Evolutionary conservation across 2,888 invertebrate genomes (phyloP).

Genomic region (Amiota communis): DNA sequence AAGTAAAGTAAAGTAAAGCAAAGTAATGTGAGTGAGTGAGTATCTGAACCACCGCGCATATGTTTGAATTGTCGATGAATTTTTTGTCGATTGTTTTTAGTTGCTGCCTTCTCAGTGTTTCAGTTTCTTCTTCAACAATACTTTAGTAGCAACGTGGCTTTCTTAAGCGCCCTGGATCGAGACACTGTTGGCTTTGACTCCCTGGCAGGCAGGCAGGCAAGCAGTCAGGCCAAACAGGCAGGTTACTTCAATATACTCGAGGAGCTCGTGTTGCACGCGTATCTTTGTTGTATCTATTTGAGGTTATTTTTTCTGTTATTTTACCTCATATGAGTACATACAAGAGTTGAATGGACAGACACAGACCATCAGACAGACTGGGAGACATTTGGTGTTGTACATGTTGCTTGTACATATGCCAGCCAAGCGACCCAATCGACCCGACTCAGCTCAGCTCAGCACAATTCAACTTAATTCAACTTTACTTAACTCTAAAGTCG

Average conservation of each 20-base stretch:
- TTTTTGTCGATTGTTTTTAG: conserved; percentile 42
- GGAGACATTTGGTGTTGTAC: no score
- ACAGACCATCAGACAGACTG: no score
- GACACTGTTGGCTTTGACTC: neutral
- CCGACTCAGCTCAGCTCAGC: conserved; percentile 1
- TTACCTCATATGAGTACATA: no score
- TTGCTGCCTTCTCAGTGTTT: neutral
- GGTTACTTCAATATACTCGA: neutral
- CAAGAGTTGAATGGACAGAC: no score
- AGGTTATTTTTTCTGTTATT: neutral
- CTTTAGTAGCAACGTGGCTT: neutral
- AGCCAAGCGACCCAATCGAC: conserved; percentile 1
- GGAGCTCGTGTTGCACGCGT: conserved; percentile 7
- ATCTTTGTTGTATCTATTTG: neutral
- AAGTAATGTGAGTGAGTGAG: conserved; percentile 35
- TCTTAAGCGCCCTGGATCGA: conserved; percentile 10
- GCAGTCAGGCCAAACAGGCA: neutral
- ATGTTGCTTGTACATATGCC: no score
- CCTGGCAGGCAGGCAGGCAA: conserved; percentile 1
- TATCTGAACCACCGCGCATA: conserved; percentile 49
- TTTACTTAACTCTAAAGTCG: neutral
- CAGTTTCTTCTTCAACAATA: neutral
- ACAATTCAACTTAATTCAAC: neutral
- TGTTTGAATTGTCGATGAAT: conserved; percentile 66
- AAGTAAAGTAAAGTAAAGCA: no score